Evolutionary conservation across 1,140 invertebrate species (phyloP), one percentile per base, ranked within the genome.

Genomic region (Aphidius gifuensis): DNA sequence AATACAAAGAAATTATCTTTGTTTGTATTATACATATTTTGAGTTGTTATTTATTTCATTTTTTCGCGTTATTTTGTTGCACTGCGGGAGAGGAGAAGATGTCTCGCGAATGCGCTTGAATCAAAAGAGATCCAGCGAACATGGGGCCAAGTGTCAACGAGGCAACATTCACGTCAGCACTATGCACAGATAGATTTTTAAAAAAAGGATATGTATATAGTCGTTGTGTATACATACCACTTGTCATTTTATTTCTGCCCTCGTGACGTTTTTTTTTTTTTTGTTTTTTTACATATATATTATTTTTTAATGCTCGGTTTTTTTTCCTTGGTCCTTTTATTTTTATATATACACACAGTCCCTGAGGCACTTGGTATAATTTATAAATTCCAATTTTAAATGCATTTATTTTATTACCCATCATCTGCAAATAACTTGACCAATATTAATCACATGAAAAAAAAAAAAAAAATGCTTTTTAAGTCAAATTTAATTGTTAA

Each of bases 81-180:
- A 49, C 66, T 60, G 62, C 66, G 60, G 66, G 66, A 62, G 62
- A 67, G 62, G 64, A 50, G 64, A 62, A 62, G 62, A 64, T 64
- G 62, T 62, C 50, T 49, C 58, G 48, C 62, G 62, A 59, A 67
- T 53, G 50, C 43, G 49, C 62, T 61, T 56, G 53, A 63, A 58
- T 66, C 59, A 67, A 67, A 62, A 58, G 39, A 61, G 64, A 68
- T 68, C 65, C 65, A 68, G 66, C 64, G 58, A 61, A 61, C 58
- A 47, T 55, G 64, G 61, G 66, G 66, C 60, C 66, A 68, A 65
- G 61, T 68, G 66, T 68, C 66, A 68, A 68, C 66, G 59, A 68
- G 66, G 50, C 48, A 39, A 54, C 43, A 67, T 50, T 56, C 48
- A 49, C 38, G 39, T 42, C 39, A 5, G 38, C 43, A 59, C 23